Base-by-base conservation (phyloP, 30 jellyfish, hydroid and myxozoan species). In the Pseudorhiza aurosa region DNA sequence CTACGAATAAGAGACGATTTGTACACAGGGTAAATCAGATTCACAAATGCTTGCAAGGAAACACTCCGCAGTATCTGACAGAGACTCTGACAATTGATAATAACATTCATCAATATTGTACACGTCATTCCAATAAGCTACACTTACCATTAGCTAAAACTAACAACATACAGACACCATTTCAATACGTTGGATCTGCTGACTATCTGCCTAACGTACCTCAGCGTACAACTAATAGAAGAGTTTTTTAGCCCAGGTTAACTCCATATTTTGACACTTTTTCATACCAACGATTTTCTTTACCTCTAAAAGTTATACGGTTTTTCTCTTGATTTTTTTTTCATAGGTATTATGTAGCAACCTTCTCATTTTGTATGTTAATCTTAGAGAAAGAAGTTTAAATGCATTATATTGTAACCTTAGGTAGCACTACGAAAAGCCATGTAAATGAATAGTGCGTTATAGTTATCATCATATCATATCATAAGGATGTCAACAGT, bases 121-220 rank as follows among this genome's bases (percentile, higher is more conserved):
- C 85, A 72, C 73, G 73, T 72, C 87, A 74, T 75, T 55, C 76
- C 51, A 74, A 74, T 32, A 49, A 33, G 76, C 32, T 55, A 55
- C 49, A 74, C 87, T 14, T 55, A 74, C 87, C 87, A n/a, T n/a
- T n/a, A n/a, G n/a, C n/a, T n/a, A 72, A 50, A 72, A 72, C 82
- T 47, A 49, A 72, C 73, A 72, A 62, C 85, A 72, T 72, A 43
- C 49, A 72, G 85, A 72, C 39, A 72, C 49, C 58, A 74, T 76
- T 76, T 76, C 72, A 58, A 28, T 76, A 76, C 55, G 42, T 76
- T 71, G 88, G 80, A 42, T 58, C 88, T 58, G 88, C 88, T 39
- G 88, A 76, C 80, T 76, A 58, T 40, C 88, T 58, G 68, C 59
- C 88, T 76, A 56, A 77, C 67, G 44, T 55, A 75, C 77, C 87